Base-by-base conservation (phyloP, 1,140 invertebrate genomes). In the Ceratina australensis region DNA sequence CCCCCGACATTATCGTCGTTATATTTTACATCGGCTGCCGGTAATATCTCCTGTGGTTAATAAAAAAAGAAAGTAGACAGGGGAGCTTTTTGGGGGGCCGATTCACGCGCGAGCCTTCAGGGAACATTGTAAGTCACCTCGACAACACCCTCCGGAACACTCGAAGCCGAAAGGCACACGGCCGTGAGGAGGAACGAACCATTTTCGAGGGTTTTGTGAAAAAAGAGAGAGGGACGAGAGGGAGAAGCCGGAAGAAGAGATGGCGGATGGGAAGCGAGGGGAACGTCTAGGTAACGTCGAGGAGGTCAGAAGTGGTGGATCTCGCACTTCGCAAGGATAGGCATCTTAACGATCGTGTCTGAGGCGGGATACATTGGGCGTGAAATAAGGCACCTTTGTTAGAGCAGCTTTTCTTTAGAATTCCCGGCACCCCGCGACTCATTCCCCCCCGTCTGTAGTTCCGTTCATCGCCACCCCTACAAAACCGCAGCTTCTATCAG, bases 311-410 rank as follows among this genome's bases (percentile, higher is more conserved):
- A 47, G 61, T 60, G 73, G 78, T 56, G 73, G 71, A 76, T 50
- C 73, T 86, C 78, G 71, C 81, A 80, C 80, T 79, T 87, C 83
- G 71, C 74, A 54, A 61, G 87, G 82, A 88, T 89, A 86, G 88
- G 86, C 87, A 87, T 89, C 88, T 88, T 89, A 89, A 89, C 87
- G 88, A 89, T 89, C 88, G 82, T 89, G 86, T 88, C 88, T 88
- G 87, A 87, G 85, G 86, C 73, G 72, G 85, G 85, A 66, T 87
- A 89, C 85, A 89, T 89, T 86, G 88, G 83, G 86, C 88, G 88
- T 88, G 86, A 89, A 89, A 89, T 88, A 89, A 85, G 82, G 64
- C 81, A 83, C 85, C 86, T 89, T 88, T 88, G 87, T 89, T 87
- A 83, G 73, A 78, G 80, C 65, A 71, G 68, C 75, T 79, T 86